Percentiles rank a stretch among this genome's conserved stretches.
These are phyloP conservation scores for Bombus vancouverensis DNA, from an alignment of 1,140 invertebrate species.

Conservation along the genomic window DNA sequence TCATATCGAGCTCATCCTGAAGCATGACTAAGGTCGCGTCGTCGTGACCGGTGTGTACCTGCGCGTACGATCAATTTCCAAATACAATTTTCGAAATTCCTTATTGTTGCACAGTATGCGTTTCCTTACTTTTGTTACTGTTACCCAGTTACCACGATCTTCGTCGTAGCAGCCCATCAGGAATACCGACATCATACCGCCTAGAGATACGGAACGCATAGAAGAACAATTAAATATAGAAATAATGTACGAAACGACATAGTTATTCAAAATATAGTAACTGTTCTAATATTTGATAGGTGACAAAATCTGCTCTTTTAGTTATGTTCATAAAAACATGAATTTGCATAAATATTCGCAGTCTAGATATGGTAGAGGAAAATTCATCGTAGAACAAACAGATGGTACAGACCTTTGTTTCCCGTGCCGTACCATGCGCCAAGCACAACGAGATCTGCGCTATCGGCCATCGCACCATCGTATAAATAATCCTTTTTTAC, in stretches of 20 bases:
- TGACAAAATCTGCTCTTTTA: too few species aligned
- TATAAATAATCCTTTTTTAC: constrained; percentile 97
- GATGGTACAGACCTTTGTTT: constrained; percentile 86
- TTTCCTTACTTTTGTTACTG: constrained; percentile 89
- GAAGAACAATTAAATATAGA: not conserved
- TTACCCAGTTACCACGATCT: constrained; percentile 88
- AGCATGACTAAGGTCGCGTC: constrained; percentile 91
- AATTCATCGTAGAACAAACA: not conserved
- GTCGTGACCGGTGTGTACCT: constrained; percentile 92
- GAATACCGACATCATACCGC: constrained; percentile 96
- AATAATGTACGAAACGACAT: too few species aligned
- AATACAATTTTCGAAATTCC: too few species aligned
- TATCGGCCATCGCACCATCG: constrained; percentile 96
- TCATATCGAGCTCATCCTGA: constrained; percentile 90
- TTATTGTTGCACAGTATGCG: not conserved
- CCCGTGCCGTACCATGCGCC: constrained; percentile 97
- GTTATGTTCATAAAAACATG: too few species aligned
- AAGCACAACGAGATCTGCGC: constrained; percentile 94
- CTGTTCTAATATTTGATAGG: too few species aligned
- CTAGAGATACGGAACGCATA: constrained; percentile 71
- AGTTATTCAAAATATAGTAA: too few species aligned
- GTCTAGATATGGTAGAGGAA: too few species aligned
- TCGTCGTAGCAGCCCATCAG: constrained; percentile 94
- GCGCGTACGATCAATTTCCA: not conserved
- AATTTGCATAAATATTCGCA: too few species aligned